phyloP scores from a whole-genome alignment of 2,113 vertebrate species.

The Trochalopteron elliotii region DNA sequence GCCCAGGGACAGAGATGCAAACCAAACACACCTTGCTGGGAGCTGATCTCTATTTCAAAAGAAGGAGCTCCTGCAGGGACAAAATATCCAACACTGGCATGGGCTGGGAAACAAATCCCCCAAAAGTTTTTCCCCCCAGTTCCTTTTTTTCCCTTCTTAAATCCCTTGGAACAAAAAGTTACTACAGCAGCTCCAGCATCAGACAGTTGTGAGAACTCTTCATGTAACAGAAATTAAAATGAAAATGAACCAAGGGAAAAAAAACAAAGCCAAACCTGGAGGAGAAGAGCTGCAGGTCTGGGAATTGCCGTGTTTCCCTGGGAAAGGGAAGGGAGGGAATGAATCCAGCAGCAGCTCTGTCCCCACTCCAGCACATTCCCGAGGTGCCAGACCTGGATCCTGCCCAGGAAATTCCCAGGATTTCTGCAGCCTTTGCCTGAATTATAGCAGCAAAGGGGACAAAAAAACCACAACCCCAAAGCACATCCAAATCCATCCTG shows the following conservation, averaged over 20 bases:
- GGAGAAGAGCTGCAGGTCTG: background rate
- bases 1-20: background rate
- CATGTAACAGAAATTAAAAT: background rate
- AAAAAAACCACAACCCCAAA: background rate
- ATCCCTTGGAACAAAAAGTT: background rate
- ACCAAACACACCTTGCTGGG: background rate
- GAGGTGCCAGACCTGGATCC: background rate
- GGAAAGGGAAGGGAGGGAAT: background rate
- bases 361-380: background rate
- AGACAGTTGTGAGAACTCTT: background rate
- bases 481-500: background rate
- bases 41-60: conserved; percentile 18
- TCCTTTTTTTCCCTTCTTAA: background rate
- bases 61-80: background rate
- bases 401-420: background rate
- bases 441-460: accelerated
- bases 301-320: no score
- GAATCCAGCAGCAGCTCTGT: no score
- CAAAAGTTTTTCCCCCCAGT: background rate
- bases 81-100: background rate
- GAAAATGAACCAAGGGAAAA: background rate
- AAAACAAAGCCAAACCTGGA: background rate
- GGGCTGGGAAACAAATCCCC: no score
- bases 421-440: background rate
- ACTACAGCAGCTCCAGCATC: no score